Evolutionary conservation across 2,797 vertebrate species (phyloP), one percentile per base, ranked within the genome.

Genomic region (Luscinia luscinia): DNA sequence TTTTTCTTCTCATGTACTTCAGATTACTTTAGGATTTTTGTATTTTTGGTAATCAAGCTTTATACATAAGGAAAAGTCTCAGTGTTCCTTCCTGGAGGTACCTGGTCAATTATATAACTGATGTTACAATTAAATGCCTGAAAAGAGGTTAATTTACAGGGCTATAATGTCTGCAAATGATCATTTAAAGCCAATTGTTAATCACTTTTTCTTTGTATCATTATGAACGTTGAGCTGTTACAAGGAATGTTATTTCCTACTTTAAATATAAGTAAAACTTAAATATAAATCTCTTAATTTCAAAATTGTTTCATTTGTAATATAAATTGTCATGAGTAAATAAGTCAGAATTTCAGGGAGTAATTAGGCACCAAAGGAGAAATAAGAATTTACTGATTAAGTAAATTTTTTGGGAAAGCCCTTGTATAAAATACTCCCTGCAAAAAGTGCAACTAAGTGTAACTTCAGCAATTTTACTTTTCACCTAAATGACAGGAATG

Each of bases 261-360:
- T 93, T 94, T 93, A 90, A 96, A 87, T 49, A 88, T 57, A 95
- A 97, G 96, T 96, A 97, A 98, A 97, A 82, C 70, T 85, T 95
- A 68, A 93, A 90, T 85, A 90, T 54, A 91, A 94, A 81, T 40
- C 23, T 48, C 5, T 46, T 46, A 9, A 49, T 76, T 94, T 88
- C 46, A 86, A 38, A 63, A 84, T 48, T 84, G 93, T 78, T 91
- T 96, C 95, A 30, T 92, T 94, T 95, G 10, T n/a, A n/a, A 27
- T 57, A 49, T 24, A 61, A 74, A 38, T 9, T 83, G 48, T 38
- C 19, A 38, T 41, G 18, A 62, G 30, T 23, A 90, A 86, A 32
- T 55, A 57, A 5, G 32, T 77, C 3, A 51, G 40, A 14, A 9
- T 59, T 90, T 75, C 13, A 66, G 1, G 21, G 45, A 68, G 2